Evolutionary conservation across 1,140 invertebrate genomes (phyloP), one percentile per base, ranked within the genome.

Genomic region (Melanaphis sacchari): DNA sequence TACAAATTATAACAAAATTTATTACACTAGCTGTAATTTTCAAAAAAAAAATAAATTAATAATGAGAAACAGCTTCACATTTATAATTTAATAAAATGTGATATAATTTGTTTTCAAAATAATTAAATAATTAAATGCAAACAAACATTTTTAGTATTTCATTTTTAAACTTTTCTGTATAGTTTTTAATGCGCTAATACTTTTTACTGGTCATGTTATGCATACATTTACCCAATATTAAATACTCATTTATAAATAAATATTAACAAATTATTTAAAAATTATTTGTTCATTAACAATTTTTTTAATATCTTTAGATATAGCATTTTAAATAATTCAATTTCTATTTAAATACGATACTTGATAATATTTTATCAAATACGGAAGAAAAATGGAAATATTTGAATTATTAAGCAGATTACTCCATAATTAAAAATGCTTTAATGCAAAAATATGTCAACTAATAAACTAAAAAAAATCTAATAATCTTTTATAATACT

Each of bases 51-150:
- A 59, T 31, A 11, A 66, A n/a, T 66, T 9, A n/a, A n/a, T 66
- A 15, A n/a, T 4, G 1, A 66, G 11, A 66, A 66, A n/a, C 5
- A 3, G 59, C 31, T 76, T 5, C 18, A n/a, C 59, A 1, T 76
- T 76, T 18, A n/a, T n/a, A 36, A 76, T 76, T 76, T 76, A 5
- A 76, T n/a, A 66, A 66, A 66, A 66, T 66, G 11, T n/a, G 4
- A 49, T 18, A 49, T n/a, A 59, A 59, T 66, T 66, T 31, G 31
- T n/a, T 18, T 76, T 76, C 0, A 76, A n/a, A n/a, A n/a, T n/a
- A 76, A 76, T 76, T 76, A 76, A 76, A 76, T 76, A n/a, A 76
- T n/a, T n/a, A n/a, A 76, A 11, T 76, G n/a, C 59, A n/a, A 76
- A 76, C n/a, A n/a, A n/a, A 76, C n/a, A 76, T n/a, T 76, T 66